Evolutionary conservation across 2,113 vertebrate species (phyloP), one percentile per base, ranked within the genome.

Genomic region (Gymnogyps californianus): DNA sequence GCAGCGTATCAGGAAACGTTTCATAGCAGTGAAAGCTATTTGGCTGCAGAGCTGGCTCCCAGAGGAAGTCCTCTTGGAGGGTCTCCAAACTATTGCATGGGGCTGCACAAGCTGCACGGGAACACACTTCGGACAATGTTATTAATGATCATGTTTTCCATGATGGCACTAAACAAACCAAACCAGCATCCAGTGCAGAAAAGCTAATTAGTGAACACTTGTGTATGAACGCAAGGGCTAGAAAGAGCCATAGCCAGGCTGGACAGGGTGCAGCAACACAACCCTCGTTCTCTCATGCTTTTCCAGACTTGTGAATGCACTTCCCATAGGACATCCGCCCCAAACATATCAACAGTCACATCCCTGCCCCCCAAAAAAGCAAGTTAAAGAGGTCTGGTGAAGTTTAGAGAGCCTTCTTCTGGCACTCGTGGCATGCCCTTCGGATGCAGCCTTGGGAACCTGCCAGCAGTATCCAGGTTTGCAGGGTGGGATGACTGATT

Each of bases 61-160:
- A 87, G 58, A 89, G 96, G 95, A 94, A 95, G 70, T 94, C 40
- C 66, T 72, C 65, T 84, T 97, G 94, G 95, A 96, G 58, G 5
- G 12, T 18, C 62, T 94, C 95, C 94, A 95, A 46, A 24, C 31
- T 20, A 14, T 26, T 84, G 29, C 69, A 84, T 7, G 18, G 52
- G 13, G 47, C 13, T 79, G 76, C 87, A 90, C 21, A 52, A 87
- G 19, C 49, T 79, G 57, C 52, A 72, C 2, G 11, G n/a, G 61
- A 87, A 67, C 62, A 61, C 29, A 7, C 0, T 4, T 36, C 6
- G 16, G 46, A 9, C 44, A 19, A 38, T 4, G 16, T 11, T 55
- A 18, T 51, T 70, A 25, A 10, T 47, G 67, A 31, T 38, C 8
- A 3, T 59, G 32, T 51, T 44, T 90, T 51, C 34, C 8, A 3